Percentiles rank a stretch among this genome's conserved stretches.
phyloP scores from a whole-genome alignment of 2,888 invertebrate species.

The Torymus texanus region DNA sequence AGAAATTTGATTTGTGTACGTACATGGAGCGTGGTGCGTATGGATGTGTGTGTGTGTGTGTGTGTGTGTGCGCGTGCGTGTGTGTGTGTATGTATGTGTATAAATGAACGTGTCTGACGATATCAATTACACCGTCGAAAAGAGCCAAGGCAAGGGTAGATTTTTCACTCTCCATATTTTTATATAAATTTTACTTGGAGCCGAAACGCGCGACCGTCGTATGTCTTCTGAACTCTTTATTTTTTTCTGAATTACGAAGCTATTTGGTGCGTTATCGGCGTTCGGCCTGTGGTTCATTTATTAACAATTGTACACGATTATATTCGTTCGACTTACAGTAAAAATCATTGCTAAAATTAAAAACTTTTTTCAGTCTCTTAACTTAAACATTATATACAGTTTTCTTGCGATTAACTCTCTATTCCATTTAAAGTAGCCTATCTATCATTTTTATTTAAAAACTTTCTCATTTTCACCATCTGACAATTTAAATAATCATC shows the following conservation, averaged over 20 bases:
- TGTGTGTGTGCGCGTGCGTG: too few relatives aligned
- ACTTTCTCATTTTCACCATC: conserved; percentile 3
- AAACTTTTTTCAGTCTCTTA: conserved; percentile 30
- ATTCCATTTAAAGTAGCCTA: conserved; percentile 32
- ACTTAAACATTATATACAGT: conserved; percentile 27
- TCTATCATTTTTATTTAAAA: conserved; percentile 42
- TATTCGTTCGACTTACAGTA: conserved; percentile 40
- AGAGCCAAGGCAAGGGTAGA: conserved; percentile 48
- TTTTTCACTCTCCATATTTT: conserved; percentile 58
- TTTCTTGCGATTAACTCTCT: conserved; percentile 44
- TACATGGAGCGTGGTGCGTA: neutral
- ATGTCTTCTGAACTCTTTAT: conserved; percentile 8
- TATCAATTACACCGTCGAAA: conserved; percentile 50
- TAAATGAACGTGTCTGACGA: conserved; percentile 3
- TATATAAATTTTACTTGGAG: conserved; percentile 57
- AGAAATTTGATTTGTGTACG: conserved; percentile 5
- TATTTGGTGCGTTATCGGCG: conserved; percentile 16
- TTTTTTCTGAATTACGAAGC: conserved; percentile 19
- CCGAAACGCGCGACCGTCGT: conserved; percentile 3
- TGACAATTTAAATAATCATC: conserved; percentile 27
- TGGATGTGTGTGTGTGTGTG: conserved; percentile 1
- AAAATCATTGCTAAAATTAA: conserved; percentile 28
- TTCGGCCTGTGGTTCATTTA: conserved; percentile 48
- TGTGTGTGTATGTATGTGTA: conserved; percentile 16
- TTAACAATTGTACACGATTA: conserved; percentile 31